Conservation (phyloP, 64 coral and sea anemone species). For the Porites australiensis region DNA sequence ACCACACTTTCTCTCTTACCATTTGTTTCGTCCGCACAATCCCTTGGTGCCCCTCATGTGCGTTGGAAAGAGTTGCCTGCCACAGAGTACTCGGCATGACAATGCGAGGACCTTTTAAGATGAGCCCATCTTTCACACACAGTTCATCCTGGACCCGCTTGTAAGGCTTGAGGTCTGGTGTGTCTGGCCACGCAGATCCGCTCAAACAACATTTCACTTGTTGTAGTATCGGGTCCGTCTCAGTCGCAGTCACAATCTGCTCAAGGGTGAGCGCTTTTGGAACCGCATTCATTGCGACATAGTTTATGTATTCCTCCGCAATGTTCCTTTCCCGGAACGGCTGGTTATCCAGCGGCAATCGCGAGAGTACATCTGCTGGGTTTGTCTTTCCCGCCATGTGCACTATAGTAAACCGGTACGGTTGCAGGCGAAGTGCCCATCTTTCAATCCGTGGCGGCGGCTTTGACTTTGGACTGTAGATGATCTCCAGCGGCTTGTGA, state of each 20-base stretch:
- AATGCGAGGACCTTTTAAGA: slow-evolving; percentile 8
- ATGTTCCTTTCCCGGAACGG: slow-evolving; percentile 1
- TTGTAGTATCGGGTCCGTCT: neutral
- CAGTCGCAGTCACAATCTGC: slow-evolving; percentile 1
- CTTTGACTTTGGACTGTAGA: slow-evolving; percentile 34
- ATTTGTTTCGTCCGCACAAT: slow-evolving; percentile 54
- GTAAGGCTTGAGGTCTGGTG: neutral
- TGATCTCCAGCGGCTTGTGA: slow-evolving; percentile 32
- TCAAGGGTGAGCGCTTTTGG: slow-evolving; percentile 40
- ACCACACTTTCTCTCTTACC: slow-evolving; percentile 55
- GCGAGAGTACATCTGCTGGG: slow-evolving; percentile 43
- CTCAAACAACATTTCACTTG: slow-evolving; percentile 24
- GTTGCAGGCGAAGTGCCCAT: slow-evolving; percentile 60
- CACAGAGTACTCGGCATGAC: neutral
- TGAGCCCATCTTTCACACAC: neutral
- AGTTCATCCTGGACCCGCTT: slow-evolving; percentile 53
- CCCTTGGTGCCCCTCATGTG: slow-evolving; percentile 29
- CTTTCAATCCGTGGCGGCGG: slow-evolving; percentile 43
- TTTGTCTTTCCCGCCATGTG: slow-evolving; percentile 39
- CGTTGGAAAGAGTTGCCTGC: neutral
- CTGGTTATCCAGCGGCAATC: slow-evolving; percentile 25
- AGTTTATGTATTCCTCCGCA: slow-evolving; percentile 56
- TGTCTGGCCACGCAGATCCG: slow-evolving; percentile 16
- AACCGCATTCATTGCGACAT: neutral
- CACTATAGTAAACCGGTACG: neutral